Conservation (phyloP, 1,140 invertebrate species). For the Drosophila trapezifrons region DNA sequence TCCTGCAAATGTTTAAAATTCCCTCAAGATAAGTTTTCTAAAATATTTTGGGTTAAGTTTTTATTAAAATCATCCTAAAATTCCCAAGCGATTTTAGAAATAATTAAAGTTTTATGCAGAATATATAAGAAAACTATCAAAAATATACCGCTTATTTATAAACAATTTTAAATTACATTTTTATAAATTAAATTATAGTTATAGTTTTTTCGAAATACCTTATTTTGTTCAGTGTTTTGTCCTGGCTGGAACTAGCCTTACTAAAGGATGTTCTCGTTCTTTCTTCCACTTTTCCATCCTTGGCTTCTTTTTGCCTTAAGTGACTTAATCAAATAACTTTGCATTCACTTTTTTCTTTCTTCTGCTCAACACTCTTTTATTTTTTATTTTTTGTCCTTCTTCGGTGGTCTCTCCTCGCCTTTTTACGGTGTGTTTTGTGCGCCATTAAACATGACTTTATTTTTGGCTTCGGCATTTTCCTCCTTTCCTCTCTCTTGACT, state of each 20-base stretch:
- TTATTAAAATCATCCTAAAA: not conserved
- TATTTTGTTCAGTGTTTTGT: conserved; percentile 8
- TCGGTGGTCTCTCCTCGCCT: conserved; percentile 15
- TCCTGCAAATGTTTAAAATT: not conserved
- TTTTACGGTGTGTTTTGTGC: conserved; percentile 57
- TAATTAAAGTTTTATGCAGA: too few species aligned
- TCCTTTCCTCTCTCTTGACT: not conserved
- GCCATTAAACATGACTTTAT: conserved; percentile 62
- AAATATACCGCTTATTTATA: too few species aligned
- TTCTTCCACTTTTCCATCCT: conserved; percentile 7
- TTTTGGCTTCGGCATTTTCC: conserved; percentile 38
- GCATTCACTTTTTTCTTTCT: conserved; percentile 58
- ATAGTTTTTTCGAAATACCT: not conserved
- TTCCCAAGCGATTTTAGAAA: not conserved
- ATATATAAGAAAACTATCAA: too few species aligned
- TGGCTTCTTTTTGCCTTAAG: conserved; percentile 46
- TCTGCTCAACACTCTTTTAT: conserved; percentile 10
- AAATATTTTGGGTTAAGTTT: not conserved
- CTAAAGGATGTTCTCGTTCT: conserved; percentile 29
- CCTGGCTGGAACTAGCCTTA: conserved; percentile 9
- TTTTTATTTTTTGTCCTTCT: conserved; percentile 12
- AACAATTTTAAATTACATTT: not conserved
- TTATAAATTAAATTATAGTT: too few species aligned
- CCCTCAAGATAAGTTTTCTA: too few species aligned
- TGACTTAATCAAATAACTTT: conserved; percentile 83